Percentiles rank a stretch among this genome's conserved stretches.
phyloP scores from a whole-genome alignment of 2,888 invertebrate species.

The Cataglyphis altisquamis region DNA sequence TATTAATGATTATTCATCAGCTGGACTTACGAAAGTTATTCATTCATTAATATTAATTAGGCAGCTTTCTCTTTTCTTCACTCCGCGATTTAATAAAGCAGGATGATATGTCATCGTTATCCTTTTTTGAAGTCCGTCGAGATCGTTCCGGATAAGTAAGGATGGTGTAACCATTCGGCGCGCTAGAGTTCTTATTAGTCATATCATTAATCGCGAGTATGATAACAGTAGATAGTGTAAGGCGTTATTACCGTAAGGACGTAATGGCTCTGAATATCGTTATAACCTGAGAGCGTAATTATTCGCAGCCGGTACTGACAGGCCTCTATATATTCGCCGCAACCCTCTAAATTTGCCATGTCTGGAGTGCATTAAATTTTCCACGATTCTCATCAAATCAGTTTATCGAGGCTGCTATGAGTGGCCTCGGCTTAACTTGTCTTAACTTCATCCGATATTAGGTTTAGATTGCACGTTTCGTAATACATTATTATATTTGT shows the following conservation, averaged over 20 bases:
- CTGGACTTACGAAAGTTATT: background rate
- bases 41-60: constrained; percentile 33
- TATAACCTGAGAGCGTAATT: constrained; percentile 41
- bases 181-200: background rate
- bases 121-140: background rate
- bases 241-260: constrained; percentile 20
- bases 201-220: background rate
- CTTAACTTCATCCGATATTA: constrained; percentile 2
- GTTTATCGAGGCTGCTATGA: background rate
- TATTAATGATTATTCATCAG: background rate
- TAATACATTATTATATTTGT: background rate
- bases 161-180: background rate
- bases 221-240: background rate
- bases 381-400: constrained; percentile 23
- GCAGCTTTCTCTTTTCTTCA: background rate
- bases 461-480: background rate
- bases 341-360: constrained; percentile 20
- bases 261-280: constrained; percentile 53
- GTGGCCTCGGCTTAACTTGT: background rate
- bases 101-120: background rate
- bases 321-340: background rate
- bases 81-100: constrained; percentile 10
- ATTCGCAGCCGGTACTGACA: constrained; percentile 39
- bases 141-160: constrained; percentile 3
- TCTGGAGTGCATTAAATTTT: constrained; percentile 32